Base-by-base conservation (phyloP, 2,797 vertebrate genomes). In the Novumbra hubbsi region DNA sequence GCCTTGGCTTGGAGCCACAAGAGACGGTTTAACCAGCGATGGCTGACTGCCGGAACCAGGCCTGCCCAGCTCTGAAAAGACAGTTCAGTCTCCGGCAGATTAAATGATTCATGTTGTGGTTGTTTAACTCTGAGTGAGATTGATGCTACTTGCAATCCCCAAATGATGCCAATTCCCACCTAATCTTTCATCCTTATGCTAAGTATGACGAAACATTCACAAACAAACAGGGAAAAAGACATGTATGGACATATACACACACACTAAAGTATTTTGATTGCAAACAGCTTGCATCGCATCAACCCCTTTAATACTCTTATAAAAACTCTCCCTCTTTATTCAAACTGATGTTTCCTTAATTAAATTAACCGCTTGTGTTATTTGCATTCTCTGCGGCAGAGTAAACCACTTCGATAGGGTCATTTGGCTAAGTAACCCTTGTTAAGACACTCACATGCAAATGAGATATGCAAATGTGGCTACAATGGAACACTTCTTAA, bases 401-500 rank as follows among this genome's bases (percentile, higher is more conserved):
- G 76, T 45, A 49, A 84, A 87, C 84, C 82, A 82, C 85, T 78
- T 90, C 73, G 74, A 48, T 38, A 17, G 69, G 92, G 93, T 93
- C 90, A 91, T 84, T 84, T 83, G 71, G 86, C 88, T 89, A 89
- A 92, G 88, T 90, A 90, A 91, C 90, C 89, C 87, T 86, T 82
- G 87, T 90, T 90, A 92, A 91, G 86, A 89, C 86, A 88, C 85
- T 88, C 76, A 50, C 50, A 93, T 94, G 91, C 88, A 94, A 94
- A 94, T 93, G 83, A 92, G 87, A 93, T 60, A 60, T 91, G 92
- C 87, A 92, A 93, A 93, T 92, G 70, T 60, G 72, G 82, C 81
- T 85, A 83, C 91, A 92, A 92, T 80, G 71, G 90, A 94, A 92
- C 92, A 92, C 89, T 90, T 89, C 91, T 94, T 93, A 91, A 92